These are phyloP conservation scores for Ladona fulva DNA, from an alignment of 1,140 invertebrate genomes.

Conservation along the genomic window DNA sequence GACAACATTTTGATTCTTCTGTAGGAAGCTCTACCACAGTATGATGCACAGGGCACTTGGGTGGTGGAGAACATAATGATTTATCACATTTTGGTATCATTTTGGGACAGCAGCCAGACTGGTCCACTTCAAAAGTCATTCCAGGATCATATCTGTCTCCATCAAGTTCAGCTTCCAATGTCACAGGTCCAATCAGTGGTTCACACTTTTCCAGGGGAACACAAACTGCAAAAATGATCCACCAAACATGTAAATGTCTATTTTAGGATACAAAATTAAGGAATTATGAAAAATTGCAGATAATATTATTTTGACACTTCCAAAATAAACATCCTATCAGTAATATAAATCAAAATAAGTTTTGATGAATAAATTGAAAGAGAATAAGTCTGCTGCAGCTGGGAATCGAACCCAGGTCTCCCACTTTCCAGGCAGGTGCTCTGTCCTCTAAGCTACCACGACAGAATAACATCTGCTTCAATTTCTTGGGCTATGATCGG, in stretches of 20 bases:
- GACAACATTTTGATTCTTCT: slow-evolving; percentile 49
- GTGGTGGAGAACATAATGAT: slow-evolving; percentile 47
- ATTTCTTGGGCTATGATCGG: too few species aligned
- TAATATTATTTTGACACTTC: too few species aligned
- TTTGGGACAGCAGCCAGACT: slow-evolving; percentile 58
- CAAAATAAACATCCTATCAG: too few species aligned
- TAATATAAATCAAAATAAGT: too few species aligned
- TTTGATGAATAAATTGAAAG: too few species aligned
- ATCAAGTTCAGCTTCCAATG: slow-evolving; percentile 35
- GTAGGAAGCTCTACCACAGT: slow-evolving; percentile 36
- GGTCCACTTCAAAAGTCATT: slow-evolving; percentile 44
- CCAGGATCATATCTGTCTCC: slow-evolving; percentile 45
- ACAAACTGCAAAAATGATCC: slow-evolving; percentile 44
- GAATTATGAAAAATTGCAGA: too few species aligned
- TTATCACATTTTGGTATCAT: slow-evolving; percentile 47
- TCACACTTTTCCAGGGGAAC: slow-evolving; percentile 57
- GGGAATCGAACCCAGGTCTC: too few species aligned
- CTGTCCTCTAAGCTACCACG: too few species aligned
- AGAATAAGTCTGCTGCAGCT: too few species aligned
- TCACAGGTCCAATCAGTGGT: slow-evolving; percentile 7
- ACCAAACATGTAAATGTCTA: slow-evolving; percentile 2
- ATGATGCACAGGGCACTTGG: slow-evolving; percentile 49
- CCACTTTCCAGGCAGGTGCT: too few species aligned
- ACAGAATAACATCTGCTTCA: too few species aligned
- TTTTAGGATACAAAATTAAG: slow-evolving; percentile 12